A percentile compares a stretch with the other conserved stretches of the same genome.
phyloP scores from a whole-genome alignment of 2,888 invertebrate species.

The Chalcis sispes region DNA sequence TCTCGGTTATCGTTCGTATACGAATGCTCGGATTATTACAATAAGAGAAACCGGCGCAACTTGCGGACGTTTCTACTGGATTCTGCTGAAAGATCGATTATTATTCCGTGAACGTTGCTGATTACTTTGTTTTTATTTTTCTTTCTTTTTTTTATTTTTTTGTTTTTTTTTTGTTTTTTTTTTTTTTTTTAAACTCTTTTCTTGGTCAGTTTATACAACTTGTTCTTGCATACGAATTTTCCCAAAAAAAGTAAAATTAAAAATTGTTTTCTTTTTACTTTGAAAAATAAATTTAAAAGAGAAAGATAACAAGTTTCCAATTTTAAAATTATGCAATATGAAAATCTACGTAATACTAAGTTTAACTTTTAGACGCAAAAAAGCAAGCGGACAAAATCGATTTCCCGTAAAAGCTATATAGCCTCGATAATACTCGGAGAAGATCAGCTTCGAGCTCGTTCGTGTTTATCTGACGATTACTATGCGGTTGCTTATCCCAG shows the following conservation, averaged over 20 bases:
- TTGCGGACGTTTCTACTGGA: no score
- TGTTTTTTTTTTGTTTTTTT: constrained; percentile 22
- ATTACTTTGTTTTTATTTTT: constrained; percentile 27
- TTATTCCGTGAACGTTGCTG: no score
- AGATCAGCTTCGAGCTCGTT: not conserved
- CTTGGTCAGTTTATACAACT: not conserved
- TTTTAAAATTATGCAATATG: constrained; percentile 11
- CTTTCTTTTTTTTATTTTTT: no score
- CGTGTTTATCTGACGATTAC: constrained; percentile 52
- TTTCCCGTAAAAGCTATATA: no score
- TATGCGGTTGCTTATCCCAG: constrained; percentile 57
- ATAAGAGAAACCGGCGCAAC: no score
- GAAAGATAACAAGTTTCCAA: no score
- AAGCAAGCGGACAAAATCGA: constrained; percentile 63
- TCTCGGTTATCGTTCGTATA: constrained; percentile 64
- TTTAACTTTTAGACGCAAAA: constrained; percentile 26
- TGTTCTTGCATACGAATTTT: no score
- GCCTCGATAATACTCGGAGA: constrained; percentile 30
- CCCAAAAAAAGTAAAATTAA: no score
- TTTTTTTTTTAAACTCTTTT: constrained; percentile 3
- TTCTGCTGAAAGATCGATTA: no score
- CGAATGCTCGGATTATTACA: constrained; percentile 74
- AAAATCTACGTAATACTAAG: constrained; percentile 27
- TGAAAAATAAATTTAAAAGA: not conserved
- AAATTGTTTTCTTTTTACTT: constrained; percentile 23